Evolutionary conservation across 2,113 vertebrate species (phyloP), one percentile per base, ranked within the genome.

Genomic region (Hiodon alosoides): DNA sequence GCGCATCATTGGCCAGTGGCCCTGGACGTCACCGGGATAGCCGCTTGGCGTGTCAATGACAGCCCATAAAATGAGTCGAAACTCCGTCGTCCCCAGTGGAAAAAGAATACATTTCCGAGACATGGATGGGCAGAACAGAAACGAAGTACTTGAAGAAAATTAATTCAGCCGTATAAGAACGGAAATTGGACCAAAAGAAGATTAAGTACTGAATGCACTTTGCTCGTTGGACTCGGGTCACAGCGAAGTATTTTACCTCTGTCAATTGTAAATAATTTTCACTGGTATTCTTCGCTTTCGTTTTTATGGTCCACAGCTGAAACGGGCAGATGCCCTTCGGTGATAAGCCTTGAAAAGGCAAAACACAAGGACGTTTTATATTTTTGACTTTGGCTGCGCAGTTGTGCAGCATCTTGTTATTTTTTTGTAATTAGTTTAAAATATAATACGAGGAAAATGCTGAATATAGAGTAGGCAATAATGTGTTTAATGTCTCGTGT

Each of bases 31-130:
- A 74, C 54, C 8, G 9, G 11, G 3, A 9, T 58, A 48, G 62
- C 7, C 16, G 3, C 69, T 7, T 55, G 69, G 54, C 65, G 54
- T 50, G 48, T 31, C 13, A 11, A 60, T 61, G 48, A 57, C 31
- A 57, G 64, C 17, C 73, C 55, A 68, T 76, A 79, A 76, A 79
- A 71, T 46, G 53, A 50, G 48, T 13, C n/a, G 31, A 51, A 48
- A 67, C 55, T 46, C 17, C 50, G 10, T 69, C 47, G 47, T 71
- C 62, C 9, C n/a, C 61, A 10, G 7, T 47, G 68, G 67, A 73
- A 6, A 62, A 31, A 66, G 13, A 47, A 53, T n/a, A 14, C 14
- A n/a, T 52, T 7, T 69, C 64, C 64, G 46, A 13, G 64, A 47
- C 7, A 47, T 66, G 64, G 31, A 46, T 48, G 5, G 64, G 64